Percentiles rank a stretch among this genome's conserved stretches.
These are phyloP conservation scores for Acanthopagrus latus DNA, from an alignment of 2,797 vertebrate genomes.

Conservation along the genomic window DNA sequence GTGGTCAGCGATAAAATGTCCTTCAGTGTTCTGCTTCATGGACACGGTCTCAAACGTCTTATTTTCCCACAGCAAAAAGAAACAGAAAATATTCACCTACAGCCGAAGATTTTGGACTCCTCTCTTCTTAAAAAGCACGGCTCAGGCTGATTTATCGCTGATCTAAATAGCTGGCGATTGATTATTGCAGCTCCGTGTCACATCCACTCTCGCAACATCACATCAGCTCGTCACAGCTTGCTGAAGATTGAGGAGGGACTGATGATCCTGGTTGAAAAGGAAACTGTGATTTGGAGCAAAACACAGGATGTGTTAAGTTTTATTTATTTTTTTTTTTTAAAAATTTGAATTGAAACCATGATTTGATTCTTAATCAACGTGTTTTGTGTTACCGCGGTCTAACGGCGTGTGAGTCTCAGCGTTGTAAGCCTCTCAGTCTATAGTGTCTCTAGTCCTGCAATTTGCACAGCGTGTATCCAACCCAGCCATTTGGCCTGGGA, in stretches of 20 bases:
- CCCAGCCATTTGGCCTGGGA: neutral
- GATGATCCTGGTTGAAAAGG: neutral
- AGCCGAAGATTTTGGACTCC: too few relatives aligned
- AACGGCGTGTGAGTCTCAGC: neutral
- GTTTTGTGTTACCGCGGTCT: neutral
- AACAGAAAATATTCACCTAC: too few relatives aligned
- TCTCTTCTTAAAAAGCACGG: too few relatives aligned
- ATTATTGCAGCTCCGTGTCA: too few relatives aligned
- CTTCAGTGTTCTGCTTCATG: neutral
- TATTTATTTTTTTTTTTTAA: too few relatives aligned
- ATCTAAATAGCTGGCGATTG: too few relatives aligned
- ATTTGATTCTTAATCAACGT: neutral
- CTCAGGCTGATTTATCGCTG: too few relatives aligned
- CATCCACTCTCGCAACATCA: neutral
- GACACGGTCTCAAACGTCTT: too few relatives aligned
- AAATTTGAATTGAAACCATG: neutral
- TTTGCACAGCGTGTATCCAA: neutral
- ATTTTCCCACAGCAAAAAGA: too few relatives aligned
- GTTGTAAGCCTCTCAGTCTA: neutral
- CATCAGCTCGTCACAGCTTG: neutral
- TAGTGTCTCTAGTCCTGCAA: neutral
- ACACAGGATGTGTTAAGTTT: neutral
- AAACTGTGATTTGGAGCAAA: neutral
- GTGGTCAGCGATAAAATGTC: neutral
- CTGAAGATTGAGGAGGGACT: neutral